Conservation (phyloP, 2,888 invertebrate species). For the Carpatolechia fugitivella region DNA sequence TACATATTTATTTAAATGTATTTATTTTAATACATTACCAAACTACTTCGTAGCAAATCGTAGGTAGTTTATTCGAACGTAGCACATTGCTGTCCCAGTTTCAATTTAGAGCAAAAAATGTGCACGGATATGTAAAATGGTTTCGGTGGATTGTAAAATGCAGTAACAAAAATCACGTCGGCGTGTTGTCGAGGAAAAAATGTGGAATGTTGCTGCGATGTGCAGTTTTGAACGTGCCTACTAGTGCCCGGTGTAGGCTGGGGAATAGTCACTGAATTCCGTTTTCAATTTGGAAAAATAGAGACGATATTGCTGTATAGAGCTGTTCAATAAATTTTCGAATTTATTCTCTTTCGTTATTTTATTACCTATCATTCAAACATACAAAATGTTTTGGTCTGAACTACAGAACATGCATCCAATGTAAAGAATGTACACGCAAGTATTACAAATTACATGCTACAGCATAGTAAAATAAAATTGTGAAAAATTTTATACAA, state of each 20-base stretch:
- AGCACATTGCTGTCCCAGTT: conserved; percentile 23
- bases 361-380: too few relatives aligned
- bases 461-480: too few relatives aligned
- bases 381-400: too few relatives aligned
- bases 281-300: conserved; percentile 8
- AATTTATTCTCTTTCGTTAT: too few relatives aligned
- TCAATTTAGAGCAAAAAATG: conserved; percentile 33
- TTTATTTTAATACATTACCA: too few relatives aligned
- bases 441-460: too few relatives aligned
- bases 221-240: neutral
- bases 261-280: neutral
- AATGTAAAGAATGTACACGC: too few relatives aligned
- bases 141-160: conserved; percentile 27
- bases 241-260: neutral
- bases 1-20: too few relatives aligned
- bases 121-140: conserved; percentile 23
- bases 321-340: too few relatives aligned
- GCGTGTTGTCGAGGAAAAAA: conserved; percentile 21
- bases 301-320: neutral
- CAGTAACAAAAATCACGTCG: conserved; percentile 26
- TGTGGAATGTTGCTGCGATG: conserved; percentile 6
- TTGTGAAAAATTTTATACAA: too few relatives aligned
- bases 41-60: neutral
- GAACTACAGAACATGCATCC: too few relatives aligned
- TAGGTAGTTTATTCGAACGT: neutral